Conservation (phyloP, 2,113 vertebrate species). For the Ginglymostoma cirratum region DNA sequence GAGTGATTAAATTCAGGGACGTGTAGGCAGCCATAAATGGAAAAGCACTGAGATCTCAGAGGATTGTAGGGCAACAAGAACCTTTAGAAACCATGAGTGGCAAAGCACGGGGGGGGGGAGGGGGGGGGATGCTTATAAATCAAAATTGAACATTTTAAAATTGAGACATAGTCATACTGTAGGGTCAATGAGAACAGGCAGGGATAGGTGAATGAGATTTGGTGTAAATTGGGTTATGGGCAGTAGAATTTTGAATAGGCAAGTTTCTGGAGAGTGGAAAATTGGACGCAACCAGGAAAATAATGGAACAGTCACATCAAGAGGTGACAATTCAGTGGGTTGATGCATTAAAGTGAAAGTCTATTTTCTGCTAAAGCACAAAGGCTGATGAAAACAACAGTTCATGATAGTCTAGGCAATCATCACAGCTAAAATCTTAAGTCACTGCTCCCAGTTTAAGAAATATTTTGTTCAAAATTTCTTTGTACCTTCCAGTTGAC, state of each 20-base stretch:
- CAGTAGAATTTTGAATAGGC: neutral
- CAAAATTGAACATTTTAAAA: neutral
- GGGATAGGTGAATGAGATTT: neutral
- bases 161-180: neutral
- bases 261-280: neutral
- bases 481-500: conserved; percentile 89
- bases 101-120: neutral
- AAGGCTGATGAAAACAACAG: neutral
- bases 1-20: neutral
- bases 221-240: neutral
- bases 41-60: neutral
- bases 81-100: neutral
- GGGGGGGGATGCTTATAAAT: too few relatives aligned
- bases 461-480: neutral
- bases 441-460: neutral
- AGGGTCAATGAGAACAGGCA: neutral
- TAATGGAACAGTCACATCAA: neutral
- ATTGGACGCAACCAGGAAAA: neutral
- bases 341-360: neutral
- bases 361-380: neutral
- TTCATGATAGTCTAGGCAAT: neutral
- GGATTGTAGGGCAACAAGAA: neutral
- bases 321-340: neutral
- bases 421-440: neutral
- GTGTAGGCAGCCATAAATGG: neutral